phyloP scores from a whole-genome alignment of 2,888 invertebrate species.

The Drosophila pseudotakahashii region DNA sequence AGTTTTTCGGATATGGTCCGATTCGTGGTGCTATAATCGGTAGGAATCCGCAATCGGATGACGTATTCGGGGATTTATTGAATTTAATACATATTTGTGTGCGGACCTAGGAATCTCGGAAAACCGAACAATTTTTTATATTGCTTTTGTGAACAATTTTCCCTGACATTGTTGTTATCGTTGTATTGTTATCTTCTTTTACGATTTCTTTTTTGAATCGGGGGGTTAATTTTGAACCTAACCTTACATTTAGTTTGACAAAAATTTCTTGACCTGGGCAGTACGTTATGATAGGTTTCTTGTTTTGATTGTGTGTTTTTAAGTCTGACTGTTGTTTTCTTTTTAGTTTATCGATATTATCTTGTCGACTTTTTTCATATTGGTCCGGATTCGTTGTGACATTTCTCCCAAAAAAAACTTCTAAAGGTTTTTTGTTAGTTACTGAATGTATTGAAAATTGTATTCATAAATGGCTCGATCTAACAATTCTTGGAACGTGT shows the following conservation, averaged over 20 bases:
- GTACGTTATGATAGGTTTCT: too few relatives aligned
- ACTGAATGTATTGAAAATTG: constrained; percentile 18
- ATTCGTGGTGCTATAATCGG: too few relatives aligned
- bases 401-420: constrained; percentile 25
- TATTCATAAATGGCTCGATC: constrained; percentile 21
- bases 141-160: too few relatives aligned
- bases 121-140: too few relatives aligned
- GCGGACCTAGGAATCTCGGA: too few relatives aligned
- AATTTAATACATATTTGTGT: too few relatives aligned
- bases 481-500: constrained; percentile 20
- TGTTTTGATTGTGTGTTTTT: too few relatives aligned
- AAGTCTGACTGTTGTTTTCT: too few relatives aligned
- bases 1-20: too few relatives aligned
- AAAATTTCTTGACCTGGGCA: neutral
- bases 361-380: constrained; percentile 17
- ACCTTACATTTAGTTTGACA: neutral
- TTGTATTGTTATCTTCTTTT: neutral
- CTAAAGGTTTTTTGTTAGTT: constrained; percentile 12
- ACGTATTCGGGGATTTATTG: too few relatives aligned
- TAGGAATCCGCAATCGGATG: too few relatives aligned
- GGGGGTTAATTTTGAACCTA: neutral
- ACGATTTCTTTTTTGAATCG: neutral
- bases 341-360: constrained; percentile 8
- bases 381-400: constrained; percentile 13
- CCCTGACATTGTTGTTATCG: too few relatives aligned